Base-by-base conservation (phyloP, 2,888 invertebrate species). In the Plebejus melissa region DNA sequence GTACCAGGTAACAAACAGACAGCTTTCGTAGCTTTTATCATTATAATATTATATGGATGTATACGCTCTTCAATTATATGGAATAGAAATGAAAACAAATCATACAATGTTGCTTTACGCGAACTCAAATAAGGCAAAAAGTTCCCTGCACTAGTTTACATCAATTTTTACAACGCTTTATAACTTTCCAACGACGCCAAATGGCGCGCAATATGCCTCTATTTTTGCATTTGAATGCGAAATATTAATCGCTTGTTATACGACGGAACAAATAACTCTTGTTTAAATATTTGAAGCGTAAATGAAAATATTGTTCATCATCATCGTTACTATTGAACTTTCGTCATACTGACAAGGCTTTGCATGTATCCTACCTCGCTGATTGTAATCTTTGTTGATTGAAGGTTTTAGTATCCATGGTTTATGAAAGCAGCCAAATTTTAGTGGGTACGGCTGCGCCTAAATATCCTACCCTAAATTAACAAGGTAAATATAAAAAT, bases 101-200 rank as follows among this genome's bases (percentile, higher is more conserved):
- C 32, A 5, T 65, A 36, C 16, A 65, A 16, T 28, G 13, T 65
- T 28, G 60, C 60, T 65, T 65, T 13, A 65, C 32, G 32, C 65
- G 60, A 28, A 36, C 65, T 32, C 54, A 32, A 28, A 72, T 71
- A 28, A 32, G 28, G 46, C 28, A 72, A 54, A 28, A 72, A 72
- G 54, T 75, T 71, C 58, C 58, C 71, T 58, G 70, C 71, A 75
- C 75, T 58, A 58, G 58, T 41, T 75, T 71, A 71, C 71, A 71
- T 57, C 71, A 41, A 71, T 71, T 71, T 75, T 71, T 46, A 75
- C 75, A 60, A 75, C 71, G 75, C 60, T 75, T 75, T 71, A 75
- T 75, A 71, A 75, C 38, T 28, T 75, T 75, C 71, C 58, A 75
- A 71, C 75, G 71, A 75, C 70, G 71, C 57, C 70, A 75, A 75